These are phyloP conservation scores for Anorthoa munda DNA, from an alignment of 2,888 invertebrate genomes.

Conservation along the genomic window DNA sequence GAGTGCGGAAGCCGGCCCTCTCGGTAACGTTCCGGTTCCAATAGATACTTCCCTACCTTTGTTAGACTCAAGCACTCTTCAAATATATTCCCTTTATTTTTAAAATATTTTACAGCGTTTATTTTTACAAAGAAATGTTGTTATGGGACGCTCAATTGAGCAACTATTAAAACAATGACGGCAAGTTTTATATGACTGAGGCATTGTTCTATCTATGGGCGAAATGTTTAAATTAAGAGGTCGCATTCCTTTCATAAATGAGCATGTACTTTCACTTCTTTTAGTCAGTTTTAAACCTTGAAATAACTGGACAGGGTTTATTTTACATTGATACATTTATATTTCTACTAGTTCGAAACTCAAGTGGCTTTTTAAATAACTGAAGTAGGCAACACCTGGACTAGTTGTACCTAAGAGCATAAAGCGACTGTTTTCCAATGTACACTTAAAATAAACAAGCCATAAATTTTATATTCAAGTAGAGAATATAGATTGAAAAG, in stretches of 20 bases:
- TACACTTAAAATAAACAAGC: conserved; percentile 64
- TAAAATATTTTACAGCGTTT: conserved; percentile 52
- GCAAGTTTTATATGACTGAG: conserved; percentile 40
- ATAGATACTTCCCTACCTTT: conserved; percentile 83
- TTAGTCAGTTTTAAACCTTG: conserved; percentile 9
- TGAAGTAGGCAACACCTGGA: conserved; percentile 72
- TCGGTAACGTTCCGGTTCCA: conserved; percentile 80
- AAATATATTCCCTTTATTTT: conserved; percentile 68
- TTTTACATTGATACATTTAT: conserved; percentile 49
- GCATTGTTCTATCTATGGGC: conserved; percentile 47
- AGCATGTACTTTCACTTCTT: neutral
- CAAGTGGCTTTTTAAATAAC: conserved; percentile 69
- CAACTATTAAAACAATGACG: conserved; percentile 71
- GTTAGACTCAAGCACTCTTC: conserved; percentile 77
- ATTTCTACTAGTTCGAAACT: conserved; percentile 66
- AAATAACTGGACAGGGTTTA: conserved; percentile 10
- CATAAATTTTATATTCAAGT: conserved; percentile 40
- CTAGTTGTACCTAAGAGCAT: conserved; percentile 42
- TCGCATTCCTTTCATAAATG: conserved; percentile 43
- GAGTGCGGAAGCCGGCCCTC: conserved; percentile 80
- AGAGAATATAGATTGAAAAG: conserved; percentile 5
- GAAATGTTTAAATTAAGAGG: conserved; percentile 63
- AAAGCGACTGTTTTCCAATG: conserved; percentile 53
- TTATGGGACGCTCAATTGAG: conserved; percentile 78
- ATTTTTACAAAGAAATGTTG: conserved; percentile 47